Base-by-base conservation (phyloP, 2,797 vertebrate species). In the Amblyraja radiata region DNA sequence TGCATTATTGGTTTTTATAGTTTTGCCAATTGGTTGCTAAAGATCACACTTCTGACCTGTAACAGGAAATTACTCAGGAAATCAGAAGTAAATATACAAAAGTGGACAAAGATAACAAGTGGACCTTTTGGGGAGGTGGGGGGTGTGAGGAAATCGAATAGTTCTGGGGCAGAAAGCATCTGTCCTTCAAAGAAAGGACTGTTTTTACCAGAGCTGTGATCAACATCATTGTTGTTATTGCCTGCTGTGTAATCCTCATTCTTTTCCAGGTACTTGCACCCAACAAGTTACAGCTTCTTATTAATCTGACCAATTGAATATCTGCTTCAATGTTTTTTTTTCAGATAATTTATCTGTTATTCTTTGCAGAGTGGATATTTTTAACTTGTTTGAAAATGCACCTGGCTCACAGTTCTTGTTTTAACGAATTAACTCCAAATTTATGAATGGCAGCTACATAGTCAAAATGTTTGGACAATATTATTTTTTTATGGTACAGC, bases 61-160 rank as follows among this genome's bases (percentile, higher is more conserved):
- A 58, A 92, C 90, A 92, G 90, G 71, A 92, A 92, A 92, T 76
- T 28, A 74, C 90, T 58, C 71, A 92, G 90, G 39, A 76, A 92
- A 92, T 92, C 90, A 76, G 90, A 92, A 76, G 90, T n/a, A 92
- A 92, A 76, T 54, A 58, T 1, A n/a, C 39, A 92, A 76, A 58
- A 76, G 71, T 74, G 76, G 25, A 92, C 73, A 92, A 92, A 76
- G 90, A 92, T 39, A 92, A 13, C 71, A 92, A 73, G 14, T 68
- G 84, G 84, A 88, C 84, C 68, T 88, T 14, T 14, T 6, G 61
- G n/a, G 16, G 77, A 32, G n/a, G 77, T 32, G n/a, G 74, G n/a
- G 76, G 77, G 77, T n/a, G 11, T 11, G 77, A 32, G 77, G 28
- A 14, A 36, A 77, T 6, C 32, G 83, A 74, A 74, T 74, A 23